Evolutionary conservation across 2,888 invertebrate genomes (phyloP).

Genomic region (Euclidia mi): DNA sequence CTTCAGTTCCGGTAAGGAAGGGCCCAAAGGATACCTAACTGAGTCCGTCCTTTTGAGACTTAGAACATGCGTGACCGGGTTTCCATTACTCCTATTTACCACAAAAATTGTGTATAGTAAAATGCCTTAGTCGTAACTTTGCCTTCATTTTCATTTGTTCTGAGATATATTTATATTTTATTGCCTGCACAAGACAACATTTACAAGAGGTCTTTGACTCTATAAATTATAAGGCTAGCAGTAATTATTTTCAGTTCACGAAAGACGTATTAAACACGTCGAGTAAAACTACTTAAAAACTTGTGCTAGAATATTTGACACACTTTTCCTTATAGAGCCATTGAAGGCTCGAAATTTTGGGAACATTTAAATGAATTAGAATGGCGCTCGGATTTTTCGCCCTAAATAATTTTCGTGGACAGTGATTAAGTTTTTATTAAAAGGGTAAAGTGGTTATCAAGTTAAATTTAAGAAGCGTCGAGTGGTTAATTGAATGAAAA

Average conservation of each 20-base stretch:
- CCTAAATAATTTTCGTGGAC: constrained; percentile 37
- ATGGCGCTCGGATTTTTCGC: constrained; percentile 14
- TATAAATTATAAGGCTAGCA: neutral
- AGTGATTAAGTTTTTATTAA: constrained; percentile 56
- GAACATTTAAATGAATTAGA: constrained; percentile 15
- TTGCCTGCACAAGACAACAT: neutral
- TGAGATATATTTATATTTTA: too few relatives aligned
- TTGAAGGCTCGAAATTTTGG: neutral
- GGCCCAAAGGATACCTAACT: constrained; percentile 33
- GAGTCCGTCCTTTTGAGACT: constrained; percentile 31
- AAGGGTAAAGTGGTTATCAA: constrained; percentile 53
- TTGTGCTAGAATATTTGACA: neutral
- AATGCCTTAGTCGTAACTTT: constrained; percentile 5
- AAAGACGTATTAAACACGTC: neutral
- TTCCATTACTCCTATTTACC: constrained; percentile 30
- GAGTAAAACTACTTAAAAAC: neutral
- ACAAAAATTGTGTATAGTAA: constrained; percentile 26
- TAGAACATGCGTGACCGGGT: constrained; percentile 38
- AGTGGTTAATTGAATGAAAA: constrained; percentile 58
- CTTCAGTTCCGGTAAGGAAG: constrained; percentile 41
- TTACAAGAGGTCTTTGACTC: neutral
- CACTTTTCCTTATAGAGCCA: constrained; percentile 4
- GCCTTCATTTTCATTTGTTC: constrained; percentile 13
- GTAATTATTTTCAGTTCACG: neutral
- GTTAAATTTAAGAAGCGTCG: constrained; percentile 45